Base-by-base conservation (phyloP, 2,888 invertebrate genomes). In the Drosophila mettleri region DNA sequence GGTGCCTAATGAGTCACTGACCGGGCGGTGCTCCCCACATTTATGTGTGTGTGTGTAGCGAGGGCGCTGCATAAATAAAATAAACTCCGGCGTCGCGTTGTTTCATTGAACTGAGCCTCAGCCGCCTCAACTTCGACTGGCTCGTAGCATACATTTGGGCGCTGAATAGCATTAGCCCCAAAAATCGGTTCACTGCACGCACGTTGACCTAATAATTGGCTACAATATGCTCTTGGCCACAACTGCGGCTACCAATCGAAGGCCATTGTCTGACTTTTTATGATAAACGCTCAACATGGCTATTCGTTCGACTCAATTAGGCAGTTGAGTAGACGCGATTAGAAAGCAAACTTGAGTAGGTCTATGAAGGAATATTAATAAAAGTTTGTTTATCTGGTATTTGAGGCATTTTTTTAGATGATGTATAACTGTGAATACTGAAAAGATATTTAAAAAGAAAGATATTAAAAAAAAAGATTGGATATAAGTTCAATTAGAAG, bases 161-260 rank as follows among this genome's bases (percentile, higher is more conserved):
- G 78, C 67, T 39, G 57, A 63, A 49, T 18, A 16, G 60, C 20
- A 46, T 58, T 66, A 62, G 70, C 41, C 52, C 54, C 45, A 41
- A 69, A 73, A 75, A 67, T 71, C 64, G 73, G 82, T 78, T 85
- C 73, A 85, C 16, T 66, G 65, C 69, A 79, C 72, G 70, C 74
- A 71, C 74, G 78, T 82, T 83, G 85, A 83, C 83, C 83, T 69
- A 83, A 82, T 80, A 85, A 80, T 85, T 79, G 81, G 36, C 68
- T 18, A 39, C 49, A 69, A 62, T 71, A 57, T 38, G 22, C n/a
- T 39, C 9, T 33, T 51, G 4, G 51, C 52, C 31, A 20, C 8
- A 18, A 33, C 6, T 46, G 8, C 12, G 20, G 38, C 10, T 45
- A 51, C 36, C 24, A 38, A 48, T 41, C 22, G 51, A 27, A 20